A percentile compares a stretch with the other conserved stretches of the same genome.
Evolutionary conservation across 2,113 vertebrate species (phyloP).

Genomic region (Chaetorhynchus papuensis): DNA sequence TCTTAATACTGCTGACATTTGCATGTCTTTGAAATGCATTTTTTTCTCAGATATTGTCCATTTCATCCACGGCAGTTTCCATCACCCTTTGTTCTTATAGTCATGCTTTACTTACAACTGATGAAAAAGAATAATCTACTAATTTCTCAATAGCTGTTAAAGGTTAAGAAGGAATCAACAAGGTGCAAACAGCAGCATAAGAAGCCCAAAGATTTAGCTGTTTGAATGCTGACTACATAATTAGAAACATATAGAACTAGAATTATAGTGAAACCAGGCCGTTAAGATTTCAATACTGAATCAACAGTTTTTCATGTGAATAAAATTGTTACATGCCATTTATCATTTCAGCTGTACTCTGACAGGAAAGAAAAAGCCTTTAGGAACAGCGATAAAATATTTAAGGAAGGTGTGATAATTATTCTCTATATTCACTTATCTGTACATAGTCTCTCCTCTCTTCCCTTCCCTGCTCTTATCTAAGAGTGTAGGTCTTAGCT

Average conservation of each 20-base stretch:
- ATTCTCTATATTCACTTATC: background rate
- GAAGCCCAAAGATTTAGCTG: background rate
- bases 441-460: background rate
- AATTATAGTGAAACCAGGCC: background rate
- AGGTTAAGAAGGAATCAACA: constrained; percentile 35
- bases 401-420: background rate
- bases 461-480: background rate
- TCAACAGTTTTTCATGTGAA: background rate
- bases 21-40: constrained; percentile 37
- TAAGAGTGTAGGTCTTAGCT: background rate
- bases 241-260: background rate
- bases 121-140: constrained; percentile 11
- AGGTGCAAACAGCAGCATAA: constrained; percentile 11
- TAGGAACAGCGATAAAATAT: background rate
- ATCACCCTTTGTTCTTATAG: background rate
- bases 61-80: constrained; percentile 14
- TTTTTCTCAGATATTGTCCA: background rate
- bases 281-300: constrained; percentile 19
- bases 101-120: background rate
- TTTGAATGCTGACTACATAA: background rate
- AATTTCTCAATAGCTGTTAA: constrained; percentile 31
- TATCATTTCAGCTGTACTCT: background rate
- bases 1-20: constrained; percentile 52
- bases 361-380: background rate
- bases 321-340: background rate